Base-by-base conservation (phyloP, 1,140 invertebrate species). In the Drosophila pandora region DNA sequence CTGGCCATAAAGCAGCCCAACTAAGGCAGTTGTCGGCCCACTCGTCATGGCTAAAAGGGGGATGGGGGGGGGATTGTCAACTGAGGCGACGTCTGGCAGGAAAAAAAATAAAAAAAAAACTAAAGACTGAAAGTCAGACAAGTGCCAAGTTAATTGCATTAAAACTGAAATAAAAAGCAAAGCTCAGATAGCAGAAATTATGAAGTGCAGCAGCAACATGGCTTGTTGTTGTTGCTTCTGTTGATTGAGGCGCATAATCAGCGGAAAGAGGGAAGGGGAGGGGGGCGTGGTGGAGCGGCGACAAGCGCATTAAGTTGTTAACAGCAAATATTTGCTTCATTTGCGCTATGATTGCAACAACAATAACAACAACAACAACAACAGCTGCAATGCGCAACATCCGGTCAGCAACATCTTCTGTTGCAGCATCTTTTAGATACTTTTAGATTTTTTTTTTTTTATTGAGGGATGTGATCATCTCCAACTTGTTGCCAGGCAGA, bases 251-350 rank as follows among this genome's bases (percentile, higher is more conserved):
- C 82, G 79, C 82, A 87, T 87, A 87, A 87, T 87, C 82, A 83
- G 82, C 63, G 67, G 60, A 23, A 30, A 57, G 37, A 21, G 52
- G 43, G 37, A 21, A 45, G 43, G 7, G 32, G 28, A 6, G 25
- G 5, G 49, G 28, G 17, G 32, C 12, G 10, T 47, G 37, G 23
- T 8, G 49, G 47, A 53, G 67, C 59, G 82, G 73, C 68, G 76
- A 60, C 78, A 76, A 87, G 82, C 79, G 79, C 83, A 87, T 87
- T 87, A 87, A 87, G 82, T 87, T 87, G 82, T 87, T 87, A 87
- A 87, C 83, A 87, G 83, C 79, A 87, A 88, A 87, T 87, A 77
- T 87, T 87, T 87, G 82, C 83, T 87, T 87, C 82, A 88, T 87
- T 87, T 87, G 82, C 71, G 83, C 83, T 76, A 88, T 83, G 83